Percentiles rank a stretch among this genome's conserved stretches.
These are phyloP conservation scores for Nebria brevicollis DNA, from an alignment of 2,888 invertebrate species.

Conservation along the genomic window DNA sequence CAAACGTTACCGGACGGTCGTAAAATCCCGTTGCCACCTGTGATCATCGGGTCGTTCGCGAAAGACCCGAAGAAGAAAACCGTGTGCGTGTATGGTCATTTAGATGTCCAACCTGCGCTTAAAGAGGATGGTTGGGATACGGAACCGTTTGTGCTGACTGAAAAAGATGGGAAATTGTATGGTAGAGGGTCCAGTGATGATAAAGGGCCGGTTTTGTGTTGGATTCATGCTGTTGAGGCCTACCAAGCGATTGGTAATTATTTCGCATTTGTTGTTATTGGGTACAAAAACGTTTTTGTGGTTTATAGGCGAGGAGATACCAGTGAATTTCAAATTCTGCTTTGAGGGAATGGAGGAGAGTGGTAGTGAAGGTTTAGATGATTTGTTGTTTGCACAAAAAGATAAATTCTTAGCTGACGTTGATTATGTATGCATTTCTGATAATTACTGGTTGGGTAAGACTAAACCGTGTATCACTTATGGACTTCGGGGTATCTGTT, in stretches of 20 bases:
- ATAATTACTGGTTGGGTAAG: constrained; percentile 98
- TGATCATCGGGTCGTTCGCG: constrained; percentile 82
- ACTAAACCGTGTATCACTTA: constrained; percentile 98
- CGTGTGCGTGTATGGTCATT: constrained; percentile 93
- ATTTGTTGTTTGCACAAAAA: constrained; percentile 76
- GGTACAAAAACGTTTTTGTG: background rate
- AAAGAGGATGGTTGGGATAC: constrained; percentile 93
- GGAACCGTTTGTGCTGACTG: constrained; percentile 91
- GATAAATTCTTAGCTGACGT: constrained; percentile 83
- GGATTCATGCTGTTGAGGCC: constrained; percentile 94
- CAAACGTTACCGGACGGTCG: constrained; percentile 78
- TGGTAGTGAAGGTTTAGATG: constrained; percentile 95
- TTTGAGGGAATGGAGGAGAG: constrained; percentile 99
- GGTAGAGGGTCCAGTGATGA: constrained; percentile 93
- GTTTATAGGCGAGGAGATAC: constrained; percentile 64
- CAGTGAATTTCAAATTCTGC: constrained; percentile 86
- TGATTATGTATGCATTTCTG: constrained; percentile 97
- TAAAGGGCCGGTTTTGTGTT: constrained; percentile 93
- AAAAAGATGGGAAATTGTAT: constrained; percentile 87
- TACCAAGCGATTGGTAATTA: constrained; percentile 72
- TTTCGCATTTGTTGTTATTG: background rate
- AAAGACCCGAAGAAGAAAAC: constrained; percentile 89
- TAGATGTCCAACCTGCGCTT: constrained; percentile 96
- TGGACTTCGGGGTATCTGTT: constrained; percentile 92
- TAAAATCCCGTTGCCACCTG: constrained; percentile 84